A percentile compares a stretch with the other conserved stretches of the same genome.
Conservation (phyloP, 2,888 invertebrate species). For the Urechis unicinctus region DNA sequence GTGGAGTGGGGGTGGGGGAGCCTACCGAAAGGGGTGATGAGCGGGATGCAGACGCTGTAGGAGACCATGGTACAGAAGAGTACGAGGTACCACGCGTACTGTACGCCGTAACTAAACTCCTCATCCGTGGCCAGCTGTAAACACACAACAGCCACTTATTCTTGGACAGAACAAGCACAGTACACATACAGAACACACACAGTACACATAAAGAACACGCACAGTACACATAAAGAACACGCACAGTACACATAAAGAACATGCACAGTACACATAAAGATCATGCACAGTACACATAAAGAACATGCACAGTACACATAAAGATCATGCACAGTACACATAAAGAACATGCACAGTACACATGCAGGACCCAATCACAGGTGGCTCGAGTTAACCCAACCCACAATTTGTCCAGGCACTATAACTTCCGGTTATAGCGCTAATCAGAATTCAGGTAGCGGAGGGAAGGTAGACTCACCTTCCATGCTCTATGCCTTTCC, state of each 20-base stretch:
- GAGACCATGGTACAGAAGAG: conserved; percentile 3
- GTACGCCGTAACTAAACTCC: conserved; percentile 6
- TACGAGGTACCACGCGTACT: conserved; percentile 8
- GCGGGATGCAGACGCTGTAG: conserved; percentile 10
- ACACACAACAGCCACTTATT: too few species aligned
- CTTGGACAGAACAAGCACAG: too few species aligned
- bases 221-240: background rate
- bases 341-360: too few species aligned
- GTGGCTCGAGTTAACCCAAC: too few species aligned
- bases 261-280: background rate
- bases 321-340: too few species aligned
- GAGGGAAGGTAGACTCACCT: conserved; percentile 2
- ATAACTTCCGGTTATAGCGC: too few species aligned
- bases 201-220: background rate
- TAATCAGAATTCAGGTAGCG: too few species aligned
- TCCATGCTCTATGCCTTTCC: conserved; percentile 3
- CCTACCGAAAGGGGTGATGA: conserved; percentile 11
- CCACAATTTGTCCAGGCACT: too few species aligned
- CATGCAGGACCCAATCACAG: too few species aligned
- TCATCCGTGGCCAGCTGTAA: background rate
- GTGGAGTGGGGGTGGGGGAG: too few species aligned
- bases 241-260: background rate
- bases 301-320: too few species aligned
- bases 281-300: too few species aligned
- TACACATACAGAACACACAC: background rate